Conservation (phyloP, 2,888 invertebrate genomes). For the Plebejus anna region DNA sequence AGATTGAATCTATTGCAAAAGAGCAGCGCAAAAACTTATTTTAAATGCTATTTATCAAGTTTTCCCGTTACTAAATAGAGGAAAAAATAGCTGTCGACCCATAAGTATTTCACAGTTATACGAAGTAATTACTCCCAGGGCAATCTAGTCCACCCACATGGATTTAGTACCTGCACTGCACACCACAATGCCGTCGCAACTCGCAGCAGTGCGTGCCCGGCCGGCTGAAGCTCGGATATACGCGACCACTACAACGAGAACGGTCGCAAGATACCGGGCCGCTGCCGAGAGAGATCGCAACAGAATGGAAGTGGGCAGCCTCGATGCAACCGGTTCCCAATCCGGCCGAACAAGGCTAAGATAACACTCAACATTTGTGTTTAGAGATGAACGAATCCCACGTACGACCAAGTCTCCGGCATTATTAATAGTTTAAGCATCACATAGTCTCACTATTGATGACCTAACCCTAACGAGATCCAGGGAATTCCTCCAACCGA, state of each 20-base stretch:
- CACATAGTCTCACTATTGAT: neutral
- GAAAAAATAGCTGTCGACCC: neutral
- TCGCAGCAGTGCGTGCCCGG: slow-evolving; percentile 3
- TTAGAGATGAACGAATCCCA: slow-evolving; percentile 39
- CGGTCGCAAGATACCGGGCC: slow-evolving; percentile 28
- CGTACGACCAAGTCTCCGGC: neutral
- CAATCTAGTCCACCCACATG: neutral
- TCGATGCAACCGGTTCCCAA: slow-evolving; percentile 66
- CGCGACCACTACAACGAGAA: slow-evolving; percentile 35
- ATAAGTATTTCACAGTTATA: neutral
- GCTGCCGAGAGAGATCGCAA: slow-evolving; percentile 31
- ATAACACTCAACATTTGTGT: slow-evolving; percentile 53
- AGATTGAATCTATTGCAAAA: too few species aligned
- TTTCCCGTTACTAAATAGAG: neutral
- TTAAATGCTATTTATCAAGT: neutral
- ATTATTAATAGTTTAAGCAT: neutral
- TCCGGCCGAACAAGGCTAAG: slow-evolving; percentile 53
- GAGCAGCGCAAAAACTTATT: too few species aligned
- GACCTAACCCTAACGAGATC: neutral
- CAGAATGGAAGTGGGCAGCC: slow-evolving; percentile 49
- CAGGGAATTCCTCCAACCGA: neutral
- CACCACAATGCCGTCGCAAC: neutral
- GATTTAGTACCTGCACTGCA: neutral
- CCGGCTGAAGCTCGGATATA: slow-evolving; percentile 33
- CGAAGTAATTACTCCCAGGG: neutral